Evolutionary conservation across 2,797 vertebrate species (phyloP).

Genomic region (Rhinichthys osculus): DNA sequence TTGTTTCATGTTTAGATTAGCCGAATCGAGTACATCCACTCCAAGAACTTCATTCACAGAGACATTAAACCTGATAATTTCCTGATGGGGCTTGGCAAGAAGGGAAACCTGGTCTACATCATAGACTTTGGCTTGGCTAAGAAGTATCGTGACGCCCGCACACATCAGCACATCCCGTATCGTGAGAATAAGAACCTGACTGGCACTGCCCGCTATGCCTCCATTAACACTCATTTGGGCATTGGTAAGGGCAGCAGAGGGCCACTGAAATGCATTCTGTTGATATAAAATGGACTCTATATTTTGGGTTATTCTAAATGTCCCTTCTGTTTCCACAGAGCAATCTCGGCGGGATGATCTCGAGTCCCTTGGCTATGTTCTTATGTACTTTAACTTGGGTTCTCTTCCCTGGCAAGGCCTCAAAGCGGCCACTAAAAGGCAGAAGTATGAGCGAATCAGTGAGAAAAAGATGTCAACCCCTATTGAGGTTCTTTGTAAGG

Average conservation of each 20-base stretch:
- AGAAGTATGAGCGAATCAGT: conserved; percentile 97
- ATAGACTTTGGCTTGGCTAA: conserved; percentile 98
- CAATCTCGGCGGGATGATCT: conserved; percentile 95
- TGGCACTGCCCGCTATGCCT: conserved; percentile 95
- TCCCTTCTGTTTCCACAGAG: conserved; percentile 74
- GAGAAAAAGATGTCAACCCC: conserved; percentile 99
- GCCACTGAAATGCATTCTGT: background rate
- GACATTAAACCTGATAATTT: conserved; percentile 98
- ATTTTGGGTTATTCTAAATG: background rate
- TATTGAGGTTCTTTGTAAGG: conserved; percentile 95
- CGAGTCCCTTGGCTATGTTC: conserved; percentile 95
- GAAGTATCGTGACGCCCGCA: conserved; percentile 95
- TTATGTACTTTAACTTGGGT: conserved; percentile 99
- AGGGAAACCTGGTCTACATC: conserved; percentile 97
- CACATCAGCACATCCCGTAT: conserved; percentile 97
- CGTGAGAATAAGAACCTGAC: conserved; percentile 98
- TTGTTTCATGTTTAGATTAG: conserved; percentile 83
- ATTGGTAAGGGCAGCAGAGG: conserved; percentile 81
- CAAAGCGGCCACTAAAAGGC: conserved; percentile 95
- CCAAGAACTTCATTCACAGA: conserved; percentile 98
- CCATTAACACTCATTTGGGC: conserved; percentile 97
- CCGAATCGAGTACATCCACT: conserved; percentile 97
- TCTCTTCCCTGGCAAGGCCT: conserved; percentile 97
- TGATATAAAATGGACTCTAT: background rate
- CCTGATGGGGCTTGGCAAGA: conserved; percentile 97